phyloP scores from a whole-genome alignment of 2,797 vertebrate species.

The Pagetopsis macropterus region DNA sequence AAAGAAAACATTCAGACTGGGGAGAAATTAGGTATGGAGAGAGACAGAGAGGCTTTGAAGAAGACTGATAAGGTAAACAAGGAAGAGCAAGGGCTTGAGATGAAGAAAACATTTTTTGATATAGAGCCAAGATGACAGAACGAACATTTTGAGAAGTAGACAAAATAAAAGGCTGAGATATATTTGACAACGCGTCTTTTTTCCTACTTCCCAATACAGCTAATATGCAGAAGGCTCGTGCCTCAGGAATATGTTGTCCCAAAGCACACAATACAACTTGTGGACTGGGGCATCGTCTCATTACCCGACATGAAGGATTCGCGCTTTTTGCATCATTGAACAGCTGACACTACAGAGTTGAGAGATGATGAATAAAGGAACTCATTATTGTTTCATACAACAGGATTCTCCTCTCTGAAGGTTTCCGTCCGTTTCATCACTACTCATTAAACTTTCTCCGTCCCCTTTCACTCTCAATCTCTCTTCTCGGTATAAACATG shows the following conservation, averaged over 20 bases:
- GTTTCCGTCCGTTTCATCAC: constrained; percentile 67
- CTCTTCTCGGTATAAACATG: constrained; percentile 11
- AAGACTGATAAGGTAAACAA: constrained; percentile 2
- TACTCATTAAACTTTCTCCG: constrained; percentile 45
- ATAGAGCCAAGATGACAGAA: constrained; percentile 10
- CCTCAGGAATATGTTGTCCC: constrained; percentile 12
- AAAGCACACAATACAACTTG: background rate
- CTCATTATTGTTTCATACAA: constrained; percentile 32
- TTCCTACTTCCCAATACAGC: constrained; percentile 12
- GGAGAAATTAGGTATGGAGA: background rate
- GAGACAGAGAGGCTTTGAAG: constrained; percentile 12
- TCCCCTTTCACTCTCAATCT: constrained; percentile 18
- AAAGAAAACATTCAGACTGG: background rate
- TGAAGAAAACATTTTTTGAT: background rate
- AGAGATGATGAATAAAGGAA: constrained; percentile 32
- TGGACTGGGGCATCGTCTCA: constrained; percentile 16
- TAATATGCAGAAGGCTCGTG: background rate
- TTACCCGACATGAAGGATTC: constrained; percentile 14
- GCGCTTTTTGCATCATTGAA: constrained; percentile 11
- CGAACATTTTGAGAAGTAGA: constrained; percentile 31
- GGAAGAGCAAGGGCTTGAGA: background rate
- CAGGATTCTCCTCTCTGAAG: constrained; percentile 19
- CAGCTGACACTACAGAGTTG: constrained; percentile 23
- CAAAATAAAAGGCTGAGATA: constrained; percentile 23
- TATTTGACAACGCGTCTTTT: constrained; percentile 29